Base-by-base conservation (phyloP, 2,888 invertebrate genomes). In the Xanthorhoe designata region DNA sequence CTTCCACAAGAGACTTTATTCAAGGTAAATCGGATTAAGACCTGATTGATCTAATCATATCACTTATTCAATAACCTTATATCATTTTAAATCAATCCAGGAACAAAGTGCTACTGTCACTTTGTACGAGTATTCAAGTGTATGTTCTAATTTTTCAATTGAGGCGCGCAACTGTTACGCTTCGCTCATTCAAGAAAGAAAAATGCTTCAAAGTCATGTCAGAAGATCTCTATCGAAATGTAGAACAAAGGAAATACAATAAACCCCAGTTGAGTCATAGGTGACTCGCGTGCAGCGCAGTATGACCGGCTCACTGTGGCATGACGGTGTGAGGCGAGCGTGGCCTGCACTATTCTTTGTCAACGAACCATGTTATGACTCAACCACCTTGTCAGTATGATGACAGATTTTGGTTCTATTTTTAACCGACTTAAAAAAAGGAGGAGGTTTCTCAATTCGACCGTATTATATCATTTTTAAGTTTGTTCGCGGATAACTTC, bases 311-410 rank as follows among this genome's bases (percentile, higher is more conserved):
- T 55, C 50, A 64, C 42, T 55, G 53, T 47, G 57, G 64, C 66
- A 61, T 56, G 65, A 66, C 71, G 55, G 45, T 55, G 61, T 70
- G 65, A 64, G 50, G 66, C 57, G 59, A 68, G 45, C 64, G 56
- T 56, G 58, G 51, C 32, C 5, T 24, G 52, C 45, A 32, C 61
- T 53, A 69, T 71, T 69, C 63, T 69, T 64, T 45, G 61, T 6
- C 64, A 19, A 19, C 63, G 61, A 67, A 65, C 64, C 71, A 51
- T 17, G 61, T 56, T 66, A 52, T 71, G 69, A 69, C 65, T 67
- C 68, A 68, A 50, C 42, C 52, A 47, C 10, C 38, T 62, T 64
- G 18, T 55, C 66, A 54, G 49, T 56, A 52, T 60, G 18, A 51
- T 59, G 45, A 38, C 54, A 42, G 53, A 17, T 24, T 47, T 32